These are phyloP conservation scores for Andrena fulva DNA, from an alignment of 2,888 invertebrate species.

Conservation along the genomic window DNA sequence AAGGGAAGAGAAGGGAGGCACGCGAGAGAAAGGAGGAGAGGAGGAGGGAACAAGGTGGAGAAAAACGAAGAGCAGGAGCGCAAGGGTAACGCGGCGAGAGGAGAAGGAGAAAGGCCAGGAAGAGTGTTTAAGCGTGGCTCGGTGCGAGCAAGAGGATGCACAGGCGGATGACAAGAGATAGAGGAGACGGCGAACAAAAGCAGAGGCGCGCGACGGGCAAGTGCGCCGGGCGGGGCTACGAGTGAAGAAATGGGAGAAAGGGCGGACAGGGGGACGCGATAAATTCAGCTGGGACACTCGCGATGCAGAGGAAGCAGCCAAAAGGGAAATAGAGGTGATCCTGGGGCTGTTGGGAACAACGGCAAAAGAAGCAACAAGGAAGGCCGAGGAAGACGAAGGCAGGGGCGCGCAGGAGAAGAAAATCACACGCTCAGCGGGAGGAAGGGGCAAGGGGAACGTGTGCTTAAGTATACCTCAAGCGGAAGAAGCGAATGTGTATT, in stretches of 20 bases:
- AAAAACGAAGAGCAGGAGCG: constrained; percentile 14
- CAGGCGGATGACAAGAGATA: constrained; percentile 23
- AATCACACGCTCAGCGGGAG: constrained; percentile 10
- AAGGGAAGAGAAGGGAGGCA: constrained; percentile 24
- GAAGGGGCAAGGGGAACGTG: neutral
- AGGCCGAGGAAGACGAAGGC: neutral
- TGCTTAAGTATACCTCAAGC: constrained; percentile 6
- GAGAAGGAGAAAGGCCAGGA: constrained; percentile 17
- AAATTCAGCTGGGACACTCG: constrained; percentile 10
- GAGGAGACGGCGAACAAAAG: neutral
- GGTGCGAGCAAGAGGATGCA: neutral
- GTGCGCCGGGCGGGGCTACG: constrained; percentile 17
- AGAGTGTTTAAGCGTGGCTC: constrained; percentile 14
- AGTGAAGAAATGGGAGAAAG: neutral
- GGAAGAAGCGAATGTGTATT: neutral
- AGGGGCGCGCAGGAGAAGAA: neutral
- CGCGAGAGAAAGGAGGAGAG: neutral
- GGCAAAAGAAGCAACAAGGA: neutral
- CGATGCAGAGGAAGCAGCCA: neutral
- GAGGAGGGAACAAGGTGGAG: constrained; percentile 7
- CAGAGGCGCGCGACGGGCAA: constrained; percentile 16
- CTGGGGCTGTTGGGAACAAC: neutral
- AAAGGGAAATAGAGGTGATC: neutral
- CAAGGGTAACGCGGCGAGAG: constrained; percentile 19
- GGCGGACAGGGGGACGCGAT: neutral